These are phyloP conservation scores for Sylvilagus bachmani DNA, from an alignment of 2,113 vertebrate genomes.

Conservation along the genomic window DNA sequence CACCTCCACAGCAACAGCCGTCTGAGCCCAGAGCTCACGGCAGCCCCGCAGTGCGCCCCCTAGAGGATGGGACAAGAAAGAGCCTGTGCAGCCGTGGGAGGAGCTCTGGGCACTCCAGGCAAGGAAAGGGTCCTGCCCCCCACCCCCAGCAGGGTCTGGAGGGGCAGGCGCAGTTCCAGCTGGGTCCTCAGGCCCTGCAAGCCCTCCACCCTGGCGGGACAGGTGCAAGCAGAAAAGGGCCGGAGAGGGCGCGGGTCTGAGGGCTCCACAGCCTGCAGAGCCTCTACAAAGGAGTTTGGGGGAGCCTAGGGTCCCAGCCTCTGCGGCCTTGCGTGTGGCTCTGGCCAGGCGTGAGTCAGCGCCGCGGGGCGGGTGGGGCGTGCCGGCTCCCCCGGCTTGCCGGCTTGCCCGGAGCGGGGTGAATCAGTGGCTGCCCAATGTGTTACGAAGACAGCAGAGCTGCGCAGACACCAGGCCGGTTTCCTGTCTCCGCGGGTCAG, in stretches of 20 bases:
- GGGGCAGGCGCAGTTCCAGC: not conserved
- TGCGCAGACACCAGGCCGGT: slow-evolving; percentile 61
- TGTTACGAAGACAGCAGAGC: slow-evolving; percentile 46
- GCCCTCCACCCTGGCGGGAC: not conserved
- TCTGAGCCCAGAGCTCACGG: not conserved
- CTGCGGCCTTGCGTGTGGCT: not conserved
- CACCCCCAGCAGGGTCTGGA: not conserved
- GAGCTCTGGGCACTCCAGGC: not conserved
- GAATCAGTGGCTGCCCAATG: slow-evolving; percentile 61
- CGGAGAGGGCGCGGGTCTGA: not conserved
- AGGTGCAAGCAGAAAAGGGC: not conserved
- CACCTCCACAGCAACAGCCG: too few species aligned
- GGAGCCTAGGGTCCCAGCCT: not conserved
- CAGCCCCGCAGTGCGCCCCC: not conserved
- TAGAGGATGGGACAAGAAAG: not conserved
- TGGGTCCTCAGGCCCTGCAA: not conserved
- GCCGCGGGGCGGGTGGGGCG: not conserved
- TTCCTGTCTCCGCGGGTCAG: slow-evolving; percentile 81
- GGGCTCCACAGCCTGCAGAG: not conserved
- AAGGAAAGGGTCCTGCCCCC: not conserved
- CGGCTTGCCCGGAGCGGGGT: slow-evolving; percentile 11
- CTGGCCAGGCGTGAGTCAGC: slow-evolving; percentile 46
- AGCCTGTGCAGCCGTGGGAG: not conserved
- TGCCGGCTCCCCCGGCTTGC: not conserved
- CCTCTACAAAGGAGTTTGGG: not conserved